Evolutionary conservation across 2,113 vertebrate genomes (phyloP), one percentile per base, ranked within the genome.

Genomic region (Phrynosoma platyrhinos): DNA sequence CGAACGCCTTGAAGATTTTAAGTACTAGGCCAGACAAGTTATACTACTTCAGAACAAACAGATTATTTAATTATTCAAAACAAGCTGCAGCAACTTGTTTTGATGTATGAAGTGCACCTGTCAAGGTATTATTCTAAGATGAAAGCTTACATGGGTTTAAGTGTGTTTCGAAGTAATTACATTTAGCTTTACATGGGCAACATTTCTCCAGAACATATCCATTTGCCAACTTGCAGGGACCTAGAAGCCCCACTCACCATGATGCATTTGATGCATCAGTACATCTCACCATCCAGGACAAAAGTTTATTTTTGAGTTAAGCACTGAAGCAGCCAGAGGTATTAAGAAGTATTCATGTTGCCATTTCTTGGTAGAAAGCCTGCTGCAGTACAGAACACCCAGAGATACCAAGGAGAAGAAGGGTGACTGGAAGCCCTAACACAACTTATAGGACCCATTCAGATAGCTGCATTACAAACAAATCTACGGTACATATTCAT

Each of bases 101-200:
- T 75, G 32, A 6, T 47, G 47, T 47, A 47, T 47, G 47, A 47
- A 69, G 40, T 53, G 4, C 9, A 74, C 53, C 12, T 14, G 42
- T n/a, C 62, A 40, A 66, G 10, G 40, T 66, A 42, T 30, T 25
- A 40, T 42, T 40, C 47, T 36, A 53, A 78, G 64, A 76, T 4
- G 71, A 47, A 30, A 55, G 74, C 27, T 64, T 71, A 58, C 40
- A 25, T 83, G 58, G 18, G 13, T 62, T 62, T 62, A 20, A 13
- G 3, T 62, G 13, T 82, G 83, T 82, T 87, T 75, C 86, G 85
- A 92, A 94, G 90, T 62, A 8, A 0, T 53, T 30, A 30, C n/a
- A 20, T 20, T 53, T 55, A 47, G 52, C 52, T 66, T 79, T n/a
- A 68, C 32, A 23, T 42, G 21, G 40, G 30, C 20, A 32, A 23